phyloP scores from a whole-genome alignment of 2,888 invertebrate species.

The Diabrotica balteata region DNA sequence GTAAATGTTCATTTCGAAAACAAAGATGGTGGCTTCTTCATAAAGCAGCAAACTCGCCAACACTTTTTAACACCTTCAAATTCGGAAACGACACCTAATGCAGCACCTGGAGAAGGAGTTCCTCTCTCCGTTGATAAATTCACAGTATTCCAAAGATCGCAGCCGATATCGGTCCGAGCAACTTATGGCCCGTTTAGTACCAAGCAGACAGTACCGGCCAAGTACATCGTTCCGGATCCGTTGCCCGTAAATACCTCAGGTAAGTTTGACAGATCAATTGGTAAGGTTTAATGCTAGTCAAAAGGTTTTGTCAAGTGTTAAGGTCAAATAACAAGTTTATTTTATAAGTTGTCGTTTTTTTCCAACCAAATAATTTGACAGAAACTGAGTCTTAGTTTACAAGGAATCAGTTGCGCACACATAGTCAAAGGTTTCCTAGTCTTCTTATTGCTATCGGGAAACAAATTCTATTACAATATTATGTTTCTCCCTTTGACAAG shows the following conservation, averaged over 20 bases:
- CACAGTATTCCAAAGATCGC: constrained; percentile 89
- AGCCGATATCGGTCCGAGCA: constrained; percentile 89
- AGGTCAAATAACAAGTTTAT: too few relatives aligned
- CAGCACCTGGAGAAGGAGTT: constrained; percentile 58
- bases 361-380: too few relatives aligned
- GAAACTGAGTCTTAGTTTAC: too few relatives aligned
- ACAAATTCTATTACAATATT: too few relatives aligned
- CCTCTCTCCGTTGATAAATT: constrained; percentile 86
- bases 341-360: too few relatives aligned
- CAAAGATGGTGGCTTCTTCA: constrained; percentile 89
- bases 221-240: constrained; percentile 87
- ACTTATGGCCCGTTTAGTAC: constrained; percentile 95
- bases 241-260: constrained; percentile 61
- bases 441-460: too few relatives aligned
- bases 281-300: too few relatives aligned
- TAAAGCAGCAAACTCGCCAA: constrained; percentile 82
- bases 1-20: constrained; percentile 93
- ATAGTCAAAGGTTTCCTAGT: too few relatives aligned
- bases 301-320: too few relatives aligned
- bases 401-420: too few relatives aligned
- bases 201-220: constrained; percentile 91
- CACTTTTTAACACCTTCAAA: constrained; percentile 61
- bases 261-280: constrained; percentile 29
- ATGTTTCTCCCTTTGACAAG: too few relatives aligned
- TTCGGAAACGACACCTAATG: constrained; percentile 44